Conservation (phyloP, 2,113 vertebrate genomes). For the Leucopsar rothschildi region DNA sequence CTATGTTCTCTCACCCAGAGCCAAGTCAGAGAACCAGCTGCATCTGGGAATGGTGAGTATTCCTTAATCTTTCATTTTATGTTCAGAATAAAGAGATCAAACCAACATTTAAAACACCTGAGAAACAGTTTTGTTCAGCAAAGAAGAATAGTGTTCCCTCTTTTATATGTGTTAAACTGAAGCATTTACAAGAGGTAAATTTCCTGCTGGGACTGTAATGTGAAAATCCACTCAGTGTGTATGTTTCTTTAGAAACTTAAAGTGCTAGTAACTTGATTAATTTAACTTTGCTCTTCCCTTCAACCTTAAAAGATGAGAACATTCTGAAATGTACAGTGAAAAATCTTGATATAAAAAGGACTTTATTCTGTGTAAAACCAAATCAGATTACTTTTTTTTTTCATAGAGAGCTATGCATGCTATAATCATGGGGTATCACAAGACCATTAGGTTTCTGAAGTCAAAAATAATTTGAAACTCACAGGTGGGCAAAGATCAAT, state of each 20-base stretch:
- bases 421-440: not conserved
- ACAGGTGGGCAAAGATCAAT: not conserved
- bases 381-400: not conserved
- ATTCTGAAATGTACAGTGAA: not conserved
- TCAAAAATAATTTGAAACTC: not conserved
- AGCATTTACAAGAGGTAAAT: constrained; percentile 8
- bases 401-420: not conserved
- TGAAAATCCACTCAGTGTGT: not conserved
- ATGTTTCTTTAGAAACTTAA: not conserved
- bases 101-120: not conserved
- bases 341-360: not conserved
- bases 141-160: not conserved
- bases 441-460: not conserved
- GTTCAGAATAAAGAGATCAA: constrained; percentile 13
- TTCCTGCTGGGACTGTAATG: not conserved
- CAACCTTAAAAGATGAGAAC: not conserved
- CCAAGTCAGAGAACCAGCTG: not conserved
- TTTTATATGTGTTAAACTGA: constrained; percentile 5
- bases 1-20: not conserved
- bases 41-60: not conserved
- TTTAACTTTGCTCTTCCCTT: not conserved
- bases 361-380: not conserved
- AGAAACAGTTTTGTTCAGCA: not conserved
- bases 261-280: not conserved
- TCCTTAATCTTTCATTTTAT: constrained; percentile 23